Evolutionary conservation across 1,140 invertebrate species (phyloP).

Genomic region (Ectropis grisescens): DNA sequence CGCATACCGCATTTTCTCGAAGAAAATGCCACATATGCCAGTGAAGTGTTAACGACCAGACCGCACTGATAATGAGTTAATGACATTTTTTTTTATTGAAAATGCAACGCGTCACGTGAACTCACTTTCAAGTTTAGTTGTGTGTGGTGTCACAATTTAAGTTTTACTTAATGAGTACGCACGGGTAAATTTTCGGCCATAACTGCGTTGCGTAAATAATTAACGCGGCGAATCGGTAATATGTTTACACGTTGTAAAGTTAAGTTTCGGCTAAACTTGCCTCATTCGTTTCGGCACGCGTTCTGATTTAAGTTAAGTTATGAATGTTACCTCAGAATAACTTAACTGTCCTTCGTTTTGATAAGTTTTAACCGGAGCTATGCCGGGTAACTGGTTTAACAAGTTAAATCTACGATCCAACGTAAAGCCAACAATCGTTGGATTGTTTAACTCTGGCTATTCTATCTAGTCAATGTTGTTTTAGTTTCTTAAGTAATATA

Average conservation of each 20-base stretch:
- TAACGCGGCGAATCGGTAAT: too few species aligned
- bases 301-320: too few species aligned
- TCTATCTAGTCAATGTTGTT: too few species aligned
- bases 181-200: too few species aligned
- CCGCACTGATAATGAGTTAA: constrained; percentile 18
- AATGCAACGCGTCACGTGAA: constrained; percentile 39
- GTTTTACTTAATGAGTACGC: too few species aligned
- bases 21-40: constrained; percentile 59
- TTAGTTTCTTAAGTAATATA: too few species aligned
- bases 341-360: constrained; percentile 15
- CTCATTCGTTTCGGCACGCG: too few species aligned
- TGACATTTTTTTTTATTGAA: too few species aligned
- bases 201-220: too few species aligned
- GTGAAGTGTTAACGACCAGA: constrained; percentile 41
- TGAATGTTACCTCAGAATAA: constrained; percentile 3
- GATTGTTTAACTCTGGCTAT: too few species aligned
- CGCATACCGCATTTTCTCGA: constrained; percentile 64
- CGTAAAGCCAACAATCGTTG: constrained; percentile 22
- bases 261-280: not conserved
- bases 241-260: too few species aligned
- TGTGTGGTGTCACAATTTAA: constrained; percentile 55
- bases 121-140: constrained; percentile 44
- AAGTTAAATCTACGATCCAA: constrained; percentile 14
- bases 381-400: constrained; percentile 24
- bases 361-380: constrained; percentile 4